phyloP scores from a whole-genome alignment of 92 coral and sea anemone species.

The Isaurus tuberculatus region DNA sequence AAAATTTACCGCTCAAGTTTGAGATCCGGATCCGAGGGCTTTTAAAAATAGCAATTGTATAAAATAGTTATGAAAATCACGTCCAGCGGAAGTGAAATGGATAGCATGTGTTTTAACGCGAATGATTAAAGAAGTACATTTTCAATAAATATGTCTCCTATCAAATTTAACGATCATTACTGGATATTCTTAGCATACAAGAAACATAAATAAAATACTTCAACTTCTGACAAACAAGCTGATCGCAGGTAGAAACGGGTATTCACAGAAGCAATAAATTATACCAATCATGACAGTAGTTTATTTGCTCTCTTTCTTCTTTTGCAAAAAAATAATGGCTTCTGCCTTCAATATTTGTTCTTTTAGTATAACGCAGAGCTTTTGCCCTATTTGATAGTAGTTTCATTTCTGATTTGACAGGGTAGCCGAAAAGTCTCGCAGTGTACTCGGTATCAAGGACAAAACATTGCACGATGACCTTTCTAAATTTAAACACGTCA shows the following conservation, averaged over 20 bases:
- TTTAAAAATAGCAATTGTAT: constrained; percentile 18
- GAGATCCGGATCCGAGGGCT: not conserved
- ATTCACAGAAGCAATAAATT: not conserved
- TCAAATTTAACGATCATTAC: not conserved
- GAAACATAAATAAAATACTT: not conserved
- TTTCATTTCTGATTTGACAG: constrained; percentile 1
- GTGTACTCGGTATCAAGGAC: not conserved
- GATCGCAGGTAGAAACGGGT: not conserved
- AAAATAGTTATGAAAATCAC: constrained; percentile 24
- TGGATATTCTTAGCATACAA: not conserved
- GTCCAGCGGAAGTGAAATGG: constrained; percentile 46
- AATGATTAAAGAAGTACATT: not conserved
- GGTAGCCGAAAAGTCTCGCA: constrained; percentile 28
- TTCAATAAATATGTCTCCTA: not conserved
- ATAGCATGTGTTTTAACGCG: constrained; percentile 26
- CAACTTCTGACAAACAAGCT: not conserved
- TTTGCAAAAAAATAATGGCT: not conserved
- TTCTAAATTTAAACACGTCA: constrained; percentile 36
- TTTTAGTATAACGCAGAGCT: not conserved
- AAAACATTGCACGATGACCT: not conserved
- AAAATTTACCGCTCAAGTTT: not conserved
- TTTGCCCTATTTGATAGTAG: not conserved
- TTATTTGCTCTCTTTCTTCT: not conserved
- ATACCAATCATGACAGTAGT: not conserved
- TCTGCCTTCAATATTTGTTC: not conserved